Base-by-base conservation (phyloP, 2,797 vertebrate genomes). In the Steatocranus sp. region DNA sequence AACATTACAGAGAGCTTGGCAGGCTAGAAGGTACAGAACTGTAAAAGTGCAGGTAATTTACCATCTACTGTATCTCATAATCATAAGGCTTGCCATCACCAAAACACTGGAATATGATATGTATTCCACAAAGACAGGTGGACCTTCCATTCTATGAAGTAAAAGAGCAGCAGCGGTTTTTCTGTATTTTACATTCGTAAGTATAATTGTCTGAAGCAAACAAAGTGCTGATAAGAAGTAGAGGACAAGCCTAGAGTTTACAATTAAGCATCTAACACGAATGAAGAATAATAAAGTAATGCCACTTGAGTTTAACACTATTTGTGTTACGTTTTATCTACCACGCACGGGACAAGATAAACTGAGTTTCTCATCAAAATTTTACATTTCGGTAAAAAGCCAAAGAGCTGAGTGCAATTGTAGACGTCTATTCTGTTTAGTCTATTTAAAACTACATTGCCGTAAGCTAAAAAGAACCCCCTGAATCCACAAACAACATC, bases 381-480 rank as follows among this genome's bases (percentile, higher is more conserved):
- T 41, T 41, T 2, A 68, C 8, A 68, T 68, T 41, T 41, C 8
- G 6, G 63, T 68, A 9, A 68, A 68, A 68, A 23, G 20, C 12
- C 20, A 41, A 38, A 20, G 30, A 58, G 54, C 17, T 58, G 56
- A 61, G 30, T 34, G 56, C 56, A 61, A n/a, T 14, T 14, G 34
- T 3, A 41, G 61, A 41, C 4, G n/a, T 12, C 12, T 61, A 53
- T 53, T 53, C 0, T 30, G 15, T 56, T 30, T 30, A 10, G 25
- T 1, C 1, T 6, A 56, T 0, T 56, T 30, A 3, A 56, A 56
- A 56, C 1, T 0, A 56, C 8, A 56, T 30, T 56, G 53, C 15
- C 1, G 0, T 56, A 56, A 27, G 5, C 14, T 56, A 30, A 56
- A 56, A 56, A 15, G 2, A 56, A 17, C 43, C 43, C 7, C 15